Conservation (phyloP, 2,797 vertebrate species). For the Anguilla pacifica region DNA sequence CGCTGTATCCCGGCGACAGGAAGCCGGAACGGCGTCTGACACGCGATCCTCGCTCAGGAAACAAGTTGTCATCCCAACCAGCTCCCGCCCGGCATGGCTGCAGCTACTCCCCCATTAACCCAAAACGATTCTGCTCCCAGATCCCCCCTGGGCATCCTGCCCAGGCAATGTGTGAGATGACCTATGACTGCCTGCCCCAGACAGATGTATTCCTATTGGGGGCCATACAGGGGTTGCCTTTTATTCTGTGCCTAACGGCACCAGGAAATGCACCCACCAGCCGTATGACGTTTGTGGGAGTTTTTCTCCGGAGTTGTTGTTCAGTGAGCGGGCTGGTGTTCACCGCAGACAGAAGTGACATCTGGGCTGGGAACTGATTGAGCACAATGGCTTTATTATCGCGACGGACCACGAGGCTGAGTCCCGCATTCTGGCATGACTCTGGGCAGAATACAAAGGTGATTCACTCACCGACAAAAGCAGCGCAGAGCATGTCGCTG, state of each 20-base stretch:
- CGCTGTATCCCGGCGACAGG: constrained; percentile 27
- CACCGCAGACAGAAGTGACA: not conserved
- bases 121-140: constrained; percentile 18
- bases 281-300: constrained; percentile 9
- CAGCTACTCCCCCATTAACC: constrained; percentile 23
- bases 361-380: constrained; percentile 25
- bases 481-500: not conserved
- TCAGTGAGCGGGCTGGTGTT: not conserved
- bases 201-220: not conserved
- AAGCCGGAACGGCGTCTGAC: constrained; percentile 29
- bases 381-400: constrained; percentile 52
- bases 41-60: constrained; percentile 29
- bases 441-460: constrained; percentile 37
- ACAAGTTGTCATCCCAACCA: constrained; percentile 4
- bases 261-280: constrained; percentile 15
- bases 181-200: constrained; percentile 11
- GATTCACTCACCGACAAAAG: constrained; percentile 2
- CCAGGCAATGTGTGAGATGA: constrained; percentile 20
- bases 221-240: not conserved
- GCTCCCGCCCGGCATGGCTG: constrained; percentile 5
- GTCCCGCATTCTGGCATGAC: constrained; percentile 34
- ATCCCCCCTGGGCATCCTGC: not conserved
- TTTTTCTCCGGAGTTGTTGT: not conserved
- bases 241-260: constrained; percentile 18
- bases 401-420: constrained; percentile 42